Conservation (phyloP, 2,113 vertebrate genomes). For the Xenotilapia longispinis region DNA sequence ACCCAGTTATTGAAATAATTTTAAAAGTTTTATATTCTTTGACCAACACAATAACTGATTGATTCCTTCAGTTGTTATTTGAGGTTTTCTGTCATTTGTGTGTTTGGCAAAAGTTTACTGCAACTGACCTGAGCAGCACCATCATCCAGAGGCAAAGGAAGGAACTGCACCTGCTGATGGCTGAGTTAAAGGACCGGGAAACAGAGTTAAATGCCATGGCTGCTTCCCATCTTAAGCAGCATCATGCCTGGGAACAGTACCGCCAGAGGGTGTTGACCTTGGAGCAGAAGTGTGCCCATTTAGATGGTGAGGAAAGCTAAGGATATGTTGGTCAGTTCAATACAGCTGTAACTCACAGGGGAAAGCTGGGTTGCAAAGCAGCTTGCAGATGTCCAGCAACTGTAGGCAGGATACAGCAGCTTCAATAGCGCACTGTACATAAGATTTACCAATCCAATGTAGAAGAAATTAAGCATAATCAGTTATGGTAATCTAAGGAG, state of each 20-base stretch:
- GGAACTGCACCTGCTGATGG: slow-evolving; percentile 50
- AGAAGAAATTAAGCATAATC: neutral
- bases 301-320: slow-evolving; percentile 20
- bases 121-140: neutral
- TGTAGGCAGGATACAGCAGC: neutral
- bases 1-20: neutral
- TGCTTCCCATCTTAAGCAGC: slow-evolving; percentile 24
- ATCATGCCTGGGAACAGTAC: slow-evolving; percentile 36
- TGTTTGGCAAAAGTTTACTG: neutral
- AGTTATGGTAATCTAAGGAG: neutral
- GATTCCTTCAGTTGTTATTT: neutral
- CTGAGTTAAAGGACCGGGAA: slow-evolving; percentile 51
- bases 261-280: neutral
- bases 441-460: neutral
- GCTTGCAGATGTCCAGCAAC: neutral
- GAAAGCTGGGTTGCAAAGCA: neutral
- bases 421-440: neutral
- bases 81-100: neutral
- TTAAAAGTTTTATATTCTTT: neutral
- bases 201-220: slow-evolving; percentile 46
- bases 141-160: slow-evolving; percentile 36
- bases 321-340: neutral
- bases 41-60: neutral
- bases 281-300: slow-evolving; percentile 19
- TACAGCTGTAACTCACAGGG: neutral